Evolutionary conservation across 2,888 invertebrate genomes (phyloP), one percentile per base, ranked within the genome.

Genomic region (Aleiodes testaceus): DNA sequence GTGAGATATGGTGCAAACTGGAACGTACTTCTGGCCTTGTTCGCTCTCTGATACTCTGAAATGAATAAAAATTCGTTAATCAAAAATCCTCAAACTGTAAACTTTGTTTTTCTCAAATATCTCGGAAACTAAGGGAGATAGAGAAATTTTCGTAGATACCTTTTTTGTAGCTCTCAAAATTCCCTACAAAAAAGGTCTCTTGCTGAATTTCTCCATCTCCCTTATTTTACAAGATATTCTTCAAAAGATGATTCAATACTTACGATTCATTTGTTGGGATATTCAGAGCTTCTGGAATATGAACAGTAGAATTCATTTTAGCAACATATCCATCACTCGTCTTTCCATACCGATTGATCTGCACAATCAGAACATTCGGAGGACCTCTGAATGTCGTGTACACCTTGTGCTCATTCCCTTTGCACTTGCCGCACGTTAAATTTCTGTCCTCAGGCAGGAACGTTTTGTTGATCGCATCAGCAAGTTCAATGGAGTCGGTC

Each of bases 321-420:
- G 76, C 80, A 59, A 81, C 80, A n/a, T 73, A 75, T 0, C 82
- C 82, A 63, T 81, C 80, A 36, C 75, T 78, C 12, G 79, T 75
- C 74, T 82, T 80, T 26, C 81, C 80, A 45, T 82, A 84, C 64
- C 84, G 79, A 70, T 84, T 83, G 11, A 84, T 76, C 61, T 84
- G 84, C 1, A 83, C 79, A 26, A 79, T 83, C 3, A 84, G 69
- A 12, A 83, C 78, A 74, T 81, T 82, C 3, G 84, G 84, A 45
- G 77, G 75, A 18, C 74, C 77, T 26, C 81, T 80, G 47, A 83
- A 83, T 30, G 78, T 80, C 1, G 81, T 81, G 30, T 71, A 74
- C 75, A 83, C 80, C 53, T 75, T 78, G 50, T 83, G 83, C 1
- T 74, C 72, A 26, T 79, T 77, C 45, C 80, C 79, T 20, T 82